phyloP scores from a whole-genome alignment of 2,797 vertebrate genomes.

The Amazona ochrocephala region DNA sequence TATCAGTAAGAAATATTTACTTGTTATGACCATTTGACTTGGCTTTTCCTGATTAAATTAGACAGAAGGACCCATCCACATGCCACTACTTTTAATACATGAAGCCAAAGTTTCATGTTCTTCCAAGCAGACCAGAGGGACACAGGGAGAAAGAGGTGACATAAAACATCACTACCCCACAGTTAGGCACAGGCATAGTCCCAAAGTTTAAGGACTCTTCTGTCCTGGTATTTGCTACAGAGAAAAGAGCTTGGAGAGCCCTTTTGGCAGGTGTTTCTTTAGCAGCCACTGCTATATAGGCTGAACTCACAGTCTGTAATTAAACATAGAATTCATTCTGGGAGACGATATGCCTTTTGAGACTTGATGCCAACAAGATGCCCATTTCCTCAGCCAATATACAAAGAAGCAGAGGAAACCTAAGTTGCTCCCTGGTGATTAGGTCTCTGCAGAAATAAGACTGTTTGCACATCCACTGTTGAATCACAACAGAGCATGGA shows the following conservation, averaged over 20 bases:
- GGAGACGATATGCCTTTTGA: not conserved
- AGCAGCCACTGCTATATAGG: not conserved
- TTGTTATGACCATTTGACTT: not conserved
- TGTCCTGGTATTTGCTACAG: not conserved
- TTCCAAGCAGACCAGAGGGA: not conserved
- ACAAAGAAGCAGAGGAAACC: not conserved
- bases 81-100: not conserved
- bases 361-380: not conserved
- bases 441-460: not conserved
- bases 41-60: not conserved
- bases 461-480: not conserved
- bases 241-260: not conserved
- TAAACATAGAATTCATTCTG: not conserved
- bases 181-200: not conserved
- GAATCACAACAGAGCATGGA: not conserved
- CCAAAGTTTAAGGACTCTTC: not conserved
- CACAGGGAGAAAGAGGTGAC: not conserved
- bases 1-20: slow-evolving; percentile 83
- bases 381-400: not conserved
- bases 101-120: not conserved
- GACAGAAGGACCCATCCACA: not conserved
- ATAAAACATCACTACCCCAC: not conserved
- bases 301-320: not conserved
- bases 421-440: not conserved
- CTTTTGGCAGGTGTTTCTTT: not conserved